phyloP scores from a whole-genome alignment of 2,113 vertebrate species.

The Chaenogobius annularis region DNA sequence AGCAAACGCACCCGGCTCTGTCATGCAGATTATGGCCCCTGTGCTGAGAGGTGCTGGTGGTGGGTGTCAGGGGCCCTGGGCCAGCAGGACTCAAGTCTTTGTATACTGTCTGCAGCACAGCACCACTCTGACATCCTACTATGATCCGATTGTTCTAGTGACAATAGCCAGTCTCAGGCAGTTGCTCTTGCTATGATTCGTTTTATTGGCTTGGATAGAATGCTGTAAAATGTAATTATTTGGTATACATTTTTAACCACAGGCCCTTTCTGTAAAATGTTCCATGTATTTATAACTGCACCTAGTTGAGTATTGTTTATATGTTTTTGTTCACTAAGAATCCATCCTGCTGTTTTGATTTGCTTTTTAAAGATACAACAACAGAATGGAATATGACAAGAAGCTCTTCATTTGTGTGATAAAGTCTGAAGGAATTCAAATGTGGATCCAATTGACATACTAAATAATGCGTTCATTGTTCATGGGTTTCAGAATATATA shows the following conservation, averaged over 20 bases:
- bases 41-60: slow-evolving; percentile 58
- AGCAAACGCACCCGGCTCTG: slow-evolving; percentile 65
- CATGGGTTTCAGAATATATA: too few relatives aligned
- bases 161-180: slow-evolving; percentile 50
- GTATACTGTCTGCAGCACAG: slow-evolving; percentile 47
- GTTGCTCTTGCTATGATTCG: background rate
- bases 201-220: background rate
- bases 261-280: background rate
- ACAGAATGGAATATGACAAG: background rate
- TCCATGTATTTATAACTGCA: background rate
- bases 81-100: slow-evolving; percentile 49
- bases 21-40: slow-evolving; percentile 70
- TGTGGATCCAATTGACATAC: background rate
- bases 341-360: background rate
- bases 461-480: background rate
- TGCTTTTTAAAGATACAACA: too few relatives aligned
- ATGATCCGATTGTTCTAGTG: slow-evolving; percentile 45
- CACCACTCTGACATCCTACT: slow-evolving; percentile 57
- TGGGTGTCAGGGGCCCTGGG: slow-evolving; percentile 54
- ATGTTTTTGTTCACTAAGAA: background rate
- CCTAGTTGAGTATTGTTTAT: background rate
- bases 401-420: background rate
- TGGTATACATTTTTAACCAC: background rate
- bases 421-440: background rate
- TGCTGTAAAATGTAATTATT: background rate